A percentile compares a stretch with the other conserved stretches of the same genome.
These are phyloP conservation scores for Synodontis membranacea DNA, from an alignment of 2,113 vertebrate genomes.

Conservation along the genomic window DNA sequence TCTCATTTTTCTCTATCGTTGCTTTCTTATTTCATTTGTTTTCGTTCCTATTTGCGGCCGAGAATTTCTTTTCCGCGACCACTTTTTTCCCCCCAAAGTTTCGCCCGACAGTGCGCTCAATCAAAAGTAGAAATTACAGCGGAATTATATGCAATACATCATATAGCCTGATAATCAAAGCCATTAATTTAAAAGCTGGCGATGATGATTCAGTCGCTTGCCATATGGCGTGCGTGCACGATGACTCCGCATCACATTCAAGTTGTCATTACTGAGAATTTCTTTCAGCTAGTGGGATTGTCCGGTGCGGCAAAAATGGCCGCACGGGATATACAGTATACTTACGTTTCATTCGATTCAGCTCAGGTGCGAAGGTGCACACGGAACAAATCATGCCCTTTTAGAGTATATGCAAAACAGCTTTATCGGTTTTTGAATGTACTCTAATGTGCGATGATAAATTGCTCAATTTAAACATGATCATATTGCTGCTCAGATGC, in stretches of 20 bases:
- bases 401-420: not conserved
- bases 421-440: not conserved
- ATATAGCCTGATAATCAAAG: conserved; percentile 1
- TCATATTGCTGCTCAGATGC: conserved; percentile 17
- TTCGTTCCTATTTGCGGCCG: not conserved
- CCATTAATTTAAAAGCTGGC: not conserved
- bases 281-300: not conserved
- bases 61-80: not conserved
- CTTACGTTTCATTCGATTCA: not conserved
- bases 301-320: not conserved
- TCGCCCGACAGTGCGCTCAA: fast-evolving
- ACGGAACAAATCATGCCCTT: not conserved
- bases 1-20: not conserved
- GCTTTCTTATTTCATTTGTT: not conserved
- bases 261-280: not conserved
- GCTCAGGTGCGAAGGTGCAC: not conserved
- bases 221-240: conserved; percentile 1
- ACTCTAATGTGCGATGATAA: not conserved
- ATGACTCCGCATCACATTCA: not conserved
- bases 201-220: conserved; percentile 3
- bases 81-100: not conserved
- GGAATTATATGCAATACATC: not conserved
- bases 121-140: not conserved
- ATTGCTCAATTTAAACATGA: conserved; percentile 16
- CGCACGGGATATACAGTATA: not conserved